Conservation (phyloP, 2,113 vertebrate species). For the Archilochus colubris region DNA sequence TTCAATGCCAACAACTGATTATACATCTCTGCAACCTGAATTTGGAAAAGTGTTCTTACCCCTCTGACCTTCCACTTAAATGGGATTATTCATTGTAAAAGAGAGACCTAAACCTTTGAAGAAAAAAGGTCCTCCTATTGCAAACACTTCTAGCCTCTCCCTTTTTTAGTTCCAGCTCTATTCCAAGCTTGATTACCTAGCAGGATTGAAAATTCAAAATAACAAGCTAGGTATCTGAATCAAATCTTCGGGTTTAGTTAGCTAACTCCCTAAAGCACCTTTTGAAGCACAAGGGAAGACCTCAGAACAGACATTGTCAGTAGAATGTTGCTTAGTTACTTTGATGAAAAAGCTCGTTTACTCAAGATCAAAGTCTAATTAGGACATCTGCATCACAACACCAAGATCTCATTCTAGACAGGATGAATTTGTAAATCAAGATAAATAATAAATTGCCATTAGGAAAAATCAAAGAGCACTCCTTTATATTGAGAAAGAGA, state of each 20-base stretch:
- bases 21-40: not conserved
- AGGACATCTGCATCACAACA: not conserved
- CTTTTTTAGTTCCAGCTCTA: not conserved
- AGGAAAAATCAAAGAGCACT: not conserved
- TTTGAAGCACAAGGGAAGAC: not conserved
- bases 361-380: not conserved
- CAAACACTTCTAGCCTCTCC: not conserved
- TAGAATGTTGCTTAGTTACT: not conserved
- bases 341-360: not conserved
- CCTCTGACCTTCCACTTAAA: not conserved
- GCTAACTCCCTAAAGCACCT: not conserved
- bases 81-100: not conserved
- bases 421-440: not conserved
- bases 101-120: not conserved
- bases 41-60: not conserved
- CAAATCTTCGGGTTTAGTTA: not conserved
- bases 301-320: not conserved
- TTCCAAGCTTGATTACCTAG: not conserved
- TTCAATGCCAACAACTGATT: not conserved
- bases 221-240: not conserved
- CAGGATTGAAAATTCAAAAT: not conserved
- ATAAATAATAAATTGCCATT: not conserved
- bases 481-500: not conserved
- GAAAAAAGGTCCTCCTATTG: not conserved
- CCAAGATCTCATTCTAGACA: not conserved